These are phyloP conservation scores for Charaxes varanes DNA, from an alignment of 1,140 invertebrate species.

Conservation along the genomic window DNA sequence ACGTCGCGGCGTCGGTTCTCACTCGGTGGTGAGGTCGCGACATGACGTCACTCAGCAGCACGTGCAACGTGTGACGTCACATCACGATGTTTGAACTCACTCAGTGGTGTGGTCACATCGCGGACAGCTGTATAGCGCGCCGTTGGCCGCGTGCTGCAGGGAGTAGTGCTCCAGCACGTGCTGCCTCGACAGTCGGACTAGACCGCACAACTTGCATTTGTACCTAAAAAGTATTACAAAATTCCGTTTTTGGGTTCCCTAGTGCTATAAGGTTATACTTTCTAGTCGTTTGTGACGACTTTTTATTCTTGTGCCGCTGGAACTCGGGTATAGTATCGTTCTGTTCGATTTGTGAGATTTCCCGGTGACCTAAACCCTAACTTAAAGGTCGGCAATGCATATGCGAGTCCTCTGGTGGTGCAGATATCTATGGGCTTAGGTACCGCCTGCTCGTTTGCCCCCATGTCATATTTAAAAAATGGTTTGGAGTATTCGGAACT, in stretches of 20 bases:
- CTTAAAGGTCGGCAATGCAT: too few species aligned
- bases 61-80: neutral
- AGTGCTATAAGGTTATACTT: neutral
- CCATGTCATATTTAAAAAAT: too few species aligned
- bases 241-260: too few species aligned
- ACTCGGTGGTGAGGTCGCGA: constrained; percentile 46
- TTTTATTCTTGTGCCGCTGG: too few species aligned
- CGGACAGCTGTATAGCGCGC: constrained; percentile 43
- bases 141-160: constrained; percentile 38
- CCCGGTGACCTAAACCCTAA: too few species aligned
- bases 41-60: too few species aligned
- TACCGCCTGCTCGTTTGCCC: too few species aligned
- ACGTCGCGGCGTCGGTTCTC: constrained; percentile 5
- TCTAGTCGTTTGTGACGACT: neutral
- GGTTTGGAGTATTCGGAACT: too few species aligned
- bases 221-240: constrained; percentile 32
- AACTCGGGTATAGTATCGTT: too few species aligned
- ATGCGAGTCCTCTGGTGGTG: too few species aligned
- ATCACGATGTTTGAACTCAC: constrained; percentile 22
- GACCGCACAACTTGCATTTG: constrained; percentile 57
- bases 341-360: too few species aligned
- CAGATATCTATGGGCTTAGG: too few species aligned
- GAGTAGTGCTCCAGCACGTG: constrained; percentile 60
- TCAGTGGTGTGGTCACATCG: constrained; percentile 42
- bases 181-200: constrained; percentile 49